phyloP scores from a whole-genome alignment of 2,888 invertebrate genomes.

The Germaria angustata region DNA sequence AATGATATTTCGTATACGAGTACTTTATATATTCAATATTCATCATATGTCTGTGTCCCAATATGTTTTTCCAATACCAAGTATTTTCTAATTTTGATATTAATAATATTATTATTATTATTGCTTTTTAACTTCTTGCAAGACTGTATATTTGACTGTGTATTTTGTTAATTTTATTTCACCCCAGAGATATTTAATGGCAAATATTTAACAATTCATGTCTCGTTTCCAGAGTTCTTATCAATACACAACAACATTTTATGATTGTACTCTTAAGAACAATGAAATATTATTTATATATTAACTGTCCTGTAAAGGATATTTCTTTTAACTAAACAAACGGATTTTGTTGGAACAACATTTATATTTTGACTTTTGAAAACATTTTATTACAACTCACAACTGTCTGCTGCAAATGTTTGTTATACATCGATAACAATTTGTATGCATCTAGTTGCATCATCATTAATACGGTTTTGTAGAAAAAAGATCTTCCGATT shows the following conservation, averaged over 20 bases:
- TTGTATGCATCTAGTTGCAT: no score
- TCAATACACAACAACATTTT: background rate
- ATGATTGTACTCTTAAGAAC: background rate
- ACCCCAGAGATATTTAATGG: background rate
- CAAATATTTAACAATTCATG: constrained; percentile 19
- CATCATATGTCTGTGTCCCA: background rate
- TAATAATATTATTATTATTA: background rate
- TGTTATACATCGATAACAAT: no score
- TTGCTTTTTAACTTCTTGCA: background rate
- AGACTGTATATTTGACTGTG: background rate
- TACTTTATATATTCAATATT: background rate
- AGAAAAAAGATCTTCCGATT: no score
- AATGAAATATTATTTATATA: background rate
- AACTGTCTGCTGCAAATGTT: no score
- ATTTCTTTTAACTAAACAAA: background rate
- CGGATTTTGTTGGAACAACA: no score
- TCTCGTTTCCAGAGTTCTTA: background rate
- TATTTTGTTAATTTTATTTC: background rate
- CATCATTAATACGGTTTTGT: no score
- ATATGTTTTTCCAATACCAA: background rate
- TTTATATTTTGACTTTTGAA: background rate
- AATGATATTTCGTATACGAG: background rate
- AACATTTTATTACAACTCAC: no score
- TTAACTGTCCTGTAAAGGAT: background rate
- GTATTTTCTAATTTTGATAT: no score